A percentile compares a stretch with the other conserved stretches of the same genome.
These are phyloP conservation scores for Panthera tigris DNA, from an alignment of 2,113 vertebrate species.

Conservation along the genomic window DNA sequence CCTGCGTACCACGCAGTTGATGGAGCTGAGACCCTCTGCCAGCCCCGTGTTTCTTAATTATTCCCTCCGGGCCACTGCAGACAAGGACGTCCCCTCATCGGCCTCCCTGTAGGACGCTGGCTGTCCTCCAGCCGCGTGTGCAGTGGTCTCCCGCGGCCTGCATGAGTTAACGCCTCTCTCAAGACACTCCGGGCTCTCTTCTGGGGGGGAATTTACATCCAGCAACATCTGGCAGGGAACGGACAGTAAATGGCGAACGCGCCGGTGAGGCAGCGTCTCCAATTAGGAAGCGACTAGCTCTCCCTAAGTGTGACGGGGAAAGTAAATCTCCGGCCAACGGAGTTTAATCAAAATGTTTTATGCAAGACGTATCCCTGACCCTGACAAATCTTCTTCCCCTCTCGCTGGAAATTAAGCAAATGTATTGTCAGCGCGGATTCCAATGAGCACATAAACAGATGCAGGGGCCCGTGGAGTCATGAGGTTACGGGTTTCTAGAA, in stretches of 20 bases:
- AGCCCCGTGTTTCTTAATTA: not conserved
- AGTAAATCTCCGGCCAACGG: conserved; percentile 62
- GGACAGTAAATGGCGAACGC: not conserved
- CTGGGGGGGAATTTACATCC: not conserved
- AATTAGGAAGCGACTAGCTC: conserved; percentile 49
- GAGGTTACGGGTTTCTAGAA: not conserved
- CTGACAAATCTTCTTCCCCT: conserved; percentile 69
- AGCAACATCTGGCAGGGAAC: conserved; percentile 47
- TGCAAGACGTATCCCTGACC: conserved; percentile 74
- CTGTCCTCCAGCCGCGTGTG: not conserved
- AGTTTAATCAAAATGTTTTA: conserved; percentile 80
- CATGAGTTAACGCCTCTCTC: not conserved
- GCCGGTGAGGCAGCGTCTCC: not conserved
- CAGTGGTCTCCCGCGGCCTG: fast-evolving
- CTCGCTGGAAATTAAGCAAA: conserved; percentile 78
- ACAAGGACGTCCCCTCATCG: not conserved
- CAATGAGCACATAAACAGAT: conserved; percentile 50
- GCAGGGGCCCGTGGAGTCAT: not conserved
- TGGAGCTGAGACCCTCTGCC: not conserved
- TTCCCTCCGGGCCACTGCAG: not conserved
- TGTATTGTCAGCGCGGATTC: conserved; percentile 60
- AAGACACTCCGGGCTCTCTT: not conserved
- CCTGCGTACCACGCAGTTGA: not conserved
- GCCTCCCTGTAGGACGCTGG: not conserved
- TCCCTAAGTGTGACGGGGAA: conserved; percentile 15